Percentiles rank a stretch among this genome's conserved stretches.
These are phyloP conservation scores for Tympanoctomys barrerae DNA, from an alignment of 2,797 vertebrate species.

Conservation along the genomic window DNA sequence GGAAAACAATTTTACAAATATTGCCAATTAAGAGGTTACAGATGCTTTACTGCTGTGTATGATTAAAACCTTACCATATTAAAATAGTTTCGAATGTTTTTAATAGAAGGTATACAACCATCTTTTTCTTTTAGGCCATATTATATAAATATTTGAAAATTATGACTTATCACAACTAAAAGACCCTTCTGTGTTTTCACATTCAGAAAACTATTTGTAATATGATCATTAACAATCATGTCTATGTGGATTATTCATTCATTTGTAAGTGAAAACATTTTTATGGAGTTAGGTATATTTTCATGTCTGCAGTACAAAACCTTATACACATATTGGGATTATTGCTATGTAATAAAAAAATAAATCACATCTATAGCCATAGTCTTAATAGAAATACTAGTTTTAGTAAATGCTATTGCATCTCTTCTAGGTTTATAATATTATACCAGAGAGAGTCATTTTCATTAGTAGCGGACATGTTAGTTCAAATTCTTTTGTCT, in stretches of 20 bases:
- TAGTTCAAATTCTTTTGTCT: constrained; percentile 16
- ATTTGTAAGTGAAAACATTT: constrained; percentile 1
- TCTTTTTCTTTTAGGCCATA: background rate
- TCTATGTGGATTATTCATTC: background rate
- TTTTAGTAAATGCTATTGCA: background rate
- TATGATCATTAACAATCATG: background rate
- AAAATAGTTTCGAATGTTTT: background rate
- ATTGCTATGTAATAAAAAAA: background rate
- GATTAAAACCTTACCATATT: background rate
- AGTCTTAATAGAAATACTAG: background rate
- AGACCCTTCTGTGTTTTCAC: background rate
- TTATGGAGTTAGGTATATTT: background rate
- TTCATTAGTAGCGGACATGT: background rate
- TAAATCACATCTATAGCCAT: background rate
- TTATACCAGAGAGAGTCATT: background rate
- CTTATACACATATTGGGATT: background rate
- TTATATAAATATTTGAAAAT: background rate
- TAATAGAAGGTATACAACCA: background rate
- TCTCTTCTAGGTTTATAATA: background rate
- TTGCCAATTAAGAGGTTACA: background rate
- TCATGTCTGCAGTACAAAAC: background rate
- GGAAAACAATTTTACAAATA: background rate
- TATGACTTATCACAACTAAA: background rate
- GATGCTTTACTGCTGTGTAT: background rate
- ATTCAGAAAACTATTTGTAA: background rate